Base-by-base conservation (phyloP, 64 coral and sea anemone species). In the Montipora cactus region DNA sequence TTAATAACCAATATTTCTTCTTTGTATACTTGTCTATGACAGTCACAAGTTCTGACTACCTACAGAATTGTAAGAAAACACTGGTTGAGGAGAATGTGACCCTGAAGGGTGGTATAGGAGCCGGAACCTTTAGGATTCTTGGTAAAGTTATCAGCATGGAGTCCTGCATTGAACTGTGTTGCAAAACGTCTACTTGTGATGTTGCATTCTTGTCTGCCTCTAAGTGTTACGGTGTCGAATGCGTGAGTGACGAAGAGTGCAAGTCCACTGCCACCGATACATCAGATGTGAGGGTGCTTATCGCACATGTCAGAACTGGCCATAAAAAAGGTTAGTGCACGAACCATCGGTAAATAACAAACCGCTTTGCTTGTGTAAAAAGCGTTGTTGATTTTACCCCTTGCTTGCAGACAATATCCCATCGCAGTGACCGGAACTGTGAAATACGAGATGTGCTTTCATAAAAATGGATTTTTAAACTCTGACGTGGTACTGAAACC, bases 31-130 rank as follows among this genome's bases (percentile, higher is more conserved):
- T 37, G 10, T 86, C 66, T 86, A 78, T 46, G 49, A 49, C 15
- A 86, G 82, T 86, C 62, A 48, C 19, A 44, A 48, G 62, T 8
- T 86, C 89, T 46, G 75, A 94, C 67, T 93, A 99, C 69, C 88
- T 99, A 2, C 47, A 99, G 92, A 92, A 89, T 67, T 99, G 98
- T 94, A 96, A 96, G 81, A 99, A 99, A 22, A 94, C 98, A 73
- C 93, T 94, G 71, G 87, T 99, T 57, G 98, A 99, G 81, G 98
- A 99, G 76, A 99, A 99, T 81, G 98, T 99, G 71, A 99, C 98
- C 10, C 76, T 99, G 20, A 95, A 95, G 21, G 98, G 98, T 75
- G 98, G 98, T 73, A 96, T 99, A 57, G 95, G 98, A 76, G 98
- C 98, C 16, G 98, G 98, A 19, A 99, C 98, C 19, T 99, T 99